Evolutionary conservation across 92 coral and sea anemone species (phyloP), one percentile per base, ranked within the genome.

Genomic region (Porites evermanni): DNA sequence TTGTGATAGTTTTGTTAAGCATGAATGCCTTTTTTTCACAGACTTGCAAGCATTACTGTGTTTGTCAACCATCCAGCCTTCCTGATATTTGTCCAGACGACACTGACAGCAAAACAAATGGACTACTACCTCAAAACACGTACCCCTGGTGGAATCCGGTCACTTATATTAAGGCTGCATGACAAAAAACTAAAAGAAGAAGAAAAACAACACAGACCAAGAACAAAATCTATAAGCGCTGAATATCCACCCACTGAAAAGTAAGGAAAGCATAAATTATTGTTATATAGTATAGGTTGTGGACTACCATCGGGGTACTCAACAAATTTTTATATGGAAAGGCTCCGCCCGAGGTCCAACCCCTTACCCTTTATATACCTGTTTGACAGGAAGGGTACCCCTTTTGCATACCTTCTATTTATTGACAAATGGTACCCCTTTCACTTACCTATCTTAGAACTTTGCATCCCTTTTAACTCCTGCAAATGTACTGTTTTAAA

Each of bases 191-290:
- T 83, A 1, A 83, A 61, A 59, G 82, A 64, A 7, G 88, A 86
- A 18, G 54, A 83, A 10, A 58, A 74, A n/a, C 76, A 72, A 44
- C 53, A 79, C 14, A 63, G 83, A 75, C 77, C 77, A 3, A 65
- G 88, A 8, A 81, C 84, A 11, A 91, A 68, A 68, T 83, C 88
- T 2, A 79, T 80, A 59, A 91, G 98, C 72, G 84, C 89, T 29
- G 98, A 94, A 38, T 94, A 91, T 75, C 98, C 98, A 51, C 38
- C 84, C 8, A 67, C 90, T 59, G 92, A 90, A 86, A 94, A 84
- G 97, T 94, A 85, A 64, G 70, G 26, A 29, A 7, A 10, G 60
- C 14, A 0, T 0, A 38, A 38, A 38, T 38, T 6, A 38, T 38
- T 38, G 47, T 38, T 3, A 38, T 38, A 0, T 38, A 38, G 47